These are phyloP conservation scores for Aramus guarauna DNA, from an alignment of 2,113 vertebrate genomes.

Conservation along the genomic window DNA sequence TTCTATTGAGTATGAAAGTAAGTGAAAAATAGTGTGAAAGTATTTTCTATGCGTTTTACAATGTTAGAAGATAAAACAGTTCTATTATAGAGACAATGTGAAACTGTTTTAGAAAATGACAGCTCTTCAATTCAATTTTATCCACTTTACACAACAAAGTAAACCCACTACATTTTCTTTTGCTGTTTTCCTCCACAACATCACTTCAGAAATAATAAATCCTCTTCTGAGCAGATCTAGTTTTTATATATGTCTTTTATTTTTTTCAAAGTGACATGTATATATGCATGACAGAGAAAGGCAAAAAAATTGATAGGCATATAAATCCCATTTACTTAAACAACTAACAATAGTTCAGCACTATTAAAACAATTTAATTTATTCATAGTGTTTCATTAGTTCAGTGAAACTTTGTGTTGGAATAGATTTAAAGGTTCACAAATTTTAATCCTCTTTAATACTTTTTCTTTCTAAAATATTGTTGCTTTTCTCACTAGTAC, in stretches of 20 bases:
- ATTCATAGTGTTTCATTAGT: neutral
- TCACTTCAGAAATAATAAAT: conserved; percentile 1
- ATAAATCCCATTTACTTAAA: neutral
- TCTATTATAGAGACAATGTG: neutral
- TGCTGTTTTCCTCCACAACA: neutral
- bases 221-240: neutral
- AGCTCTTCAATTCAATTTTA: conserved; percentile 24
- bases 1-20: neutral
- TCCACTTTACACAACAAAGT: neutral
- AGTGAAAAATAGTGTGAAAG: neutral
- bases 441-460: neutral
- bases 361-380: neutral
- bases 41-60: neutral
- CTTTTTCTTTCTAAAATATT: neutral
- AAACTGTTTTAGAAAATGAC: conserved; percentile 21
- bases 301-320: neutral
- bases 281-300: neutral
- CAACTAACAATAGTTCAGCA: neutral
- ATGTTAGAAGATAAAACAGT: neutral
- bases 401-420: neutral
- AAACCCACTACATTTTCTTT: neutral
- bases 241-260: neutral
- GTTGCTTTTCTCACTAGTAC: neutral
- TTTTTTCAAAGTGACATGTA: neutral
- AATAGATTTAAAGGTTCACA: neutral